Evolutionary conservation across 2,888 invertebrate species (phyloP), one percentile per base, ranked within the genome.

Genomic region (Coremacera marginata): DNA sequence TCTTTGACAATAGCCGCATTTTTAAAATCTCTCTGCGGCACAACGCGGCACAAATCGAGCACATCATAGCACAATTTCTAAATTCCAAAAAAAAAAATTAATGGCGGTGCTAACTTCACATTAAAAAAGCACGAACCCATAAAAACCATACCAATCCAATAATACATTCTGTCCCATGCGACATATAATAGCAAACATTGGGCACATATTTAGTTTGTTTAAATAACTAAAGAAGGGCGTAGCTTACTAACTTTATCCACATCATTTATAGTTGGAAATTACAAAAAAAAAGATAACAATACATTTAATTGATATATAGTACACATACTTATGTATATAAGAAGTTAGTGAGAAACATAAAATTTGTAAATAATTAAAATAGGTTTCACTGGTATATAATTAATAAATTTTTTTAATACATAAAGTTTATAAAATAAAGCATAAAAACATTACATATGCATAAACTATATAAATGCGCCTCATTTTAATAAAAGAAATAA

Each of bases 371-470:
- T 74, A 74, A 68, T 49, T 51, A 49, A 65, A 34, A 65, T 19
- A 31, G 49, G 52, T 74, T 67, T 74, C 74, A 74, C 74, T 74
- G 74, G 74, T 65, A 71, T 70, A 73, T 14, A 70, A 19, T 55
- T 19, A 31, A 31, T 57, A 25, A 49, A 11, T 44, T 44, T 44
- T 14, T 44, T 44, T 44, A 2, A 52, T 52, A 70, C 52, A 19
- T 70, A 27, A 34, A 34, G 5, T 65, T 65, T 9, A 65, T 27
- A 37, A 68, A 27, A 68, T 68, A 68, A 49, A 65, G n/a, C n/a
- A 65, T 37, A 65, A 68, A 49, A 16, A 52, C 52, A n/a, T 70
- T 52, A 71, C n/a, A 57, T 71, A 74, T 74, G 34, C 34, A 74
- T 65, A 52, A 37, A 74, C 19, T 52, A 25, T 19, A 22, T 67